Base-by-base conservation (phyloP, 2,797 vertebrate genomes). In the Parotocinclus haroldoi region DNA sequence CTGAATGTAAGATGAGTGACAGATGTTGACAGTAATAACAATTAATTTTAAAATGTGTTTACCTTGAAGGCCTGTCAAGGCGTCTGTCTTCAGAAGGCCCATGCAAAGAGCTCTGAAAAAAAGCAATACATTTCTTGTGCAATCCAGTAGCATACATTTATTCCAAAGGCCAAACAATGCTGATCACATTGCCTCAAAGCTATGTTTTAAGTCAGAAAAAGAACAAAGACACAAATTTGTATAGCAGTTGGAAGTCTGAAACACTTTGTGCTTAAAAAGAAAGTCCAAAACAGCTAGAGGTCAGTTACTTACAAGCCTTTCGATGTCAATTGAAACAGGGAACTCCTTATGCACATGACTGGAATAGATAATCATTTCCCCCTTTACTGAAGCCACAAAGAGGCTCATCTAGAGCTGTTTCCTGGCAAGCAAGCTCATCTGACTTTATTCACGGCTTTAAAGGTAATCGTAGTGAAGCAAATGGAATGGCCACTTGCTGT, bases 311-410 rank as follows among this genome's bases (percentile, higher is more conserved):
- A 81, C 79, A 12, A 75, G 73, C 12, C 48, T 76, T 69, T 75
- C 76, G 11, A 78, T 73, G 62, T 81, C 77, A 48, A 79, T 78
- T 66, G 72, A 79, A 62, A 76, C 77, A 37, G 79, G 77, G 72
- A 76, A 81, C 61, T 81, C 79, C 74, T 78, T 81, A 62, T 76
- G 79, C 1, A 19, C 76, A 63, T 73, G 76, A 65, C 79, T 79
- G 53, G 19, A 78, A 72, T 64, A 79, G 60, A 76, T 72, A 60
- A 78, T 58, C 77, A 79, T 81, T 70, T 70, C 76, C 52, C 42
- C 67, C 62, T 66, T 42, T 57, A 48, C 52, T 63, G 62, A 74
- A 69, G 45, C 73, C 55, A 62, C 49, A 59, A 61, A 52, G 40
- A 44, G 40, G 64, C 56, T 66, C 60, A 51, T 56, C 55, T 58